Conservation (phyloP, 1,140 invertebrate species). For the Drosophila kepulauana region DNA sequence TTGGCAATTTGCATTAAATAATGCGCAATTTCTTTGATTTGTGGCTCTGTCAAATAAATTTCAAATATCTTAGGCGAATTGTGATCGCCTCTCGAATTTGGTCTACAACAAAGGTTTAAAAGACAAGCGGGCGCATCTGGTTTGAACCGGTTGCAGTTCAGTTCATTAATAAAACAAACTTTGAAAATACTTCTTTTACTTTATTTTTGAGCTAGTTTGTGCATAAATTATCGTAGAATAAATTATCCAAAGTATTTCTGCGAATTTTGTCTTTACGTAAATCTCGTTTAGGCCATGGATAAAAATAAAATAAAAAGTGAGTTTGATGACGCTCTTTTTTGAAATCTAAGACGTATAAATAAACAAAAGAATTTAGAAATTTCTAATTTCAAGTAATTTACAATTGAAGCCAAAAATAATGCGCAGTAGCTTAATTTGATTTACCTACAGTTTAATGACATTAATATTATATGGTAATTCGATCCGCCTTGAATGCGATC, state of each 20-base stretch:
- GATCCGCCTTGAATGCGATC: background rate
- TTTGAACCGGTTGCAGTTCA: conserved; percentile 68
- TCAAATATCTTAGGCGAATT: conserved; percentile 27
- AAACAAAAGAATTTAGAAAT: conserved; percentile 25
- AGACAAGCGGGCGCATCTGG: conserved; percentile 54
- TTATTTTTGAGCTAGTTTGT: conserved; percentile 35
- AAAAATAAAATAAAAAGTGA: conserved; percentile 32
- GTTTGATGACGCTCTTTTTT: conserved; percentile 31
- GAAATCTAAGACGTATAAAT: conserved; percentile 12
- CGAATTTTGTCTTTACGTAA: conserved; percentile 53
- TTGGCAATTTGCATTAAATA: conserved; percentile 29
- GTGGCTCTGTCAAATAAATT: conserved; percentile 22
- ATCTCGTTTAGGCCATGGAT: conserved; percentile 13
- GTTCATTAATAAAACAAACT: conserved; percentile 78
- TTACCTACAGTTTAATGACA: background rate
- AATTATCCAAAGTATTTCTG: conserved; percentile 66
- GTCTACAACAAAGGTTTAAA: background rate
- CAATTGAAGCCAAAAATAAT: background rate
- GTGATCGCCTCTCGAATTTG: conserved; percentile 14
- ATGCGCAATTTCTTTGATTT: conserved; percentile 44
- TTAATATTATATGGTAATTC: background rate
- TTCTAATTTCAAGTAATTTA: background rate
- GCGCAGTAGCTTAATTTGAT: background rate
- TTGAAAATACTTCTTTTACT: conserved; percentile 49
- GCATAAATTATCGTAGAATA: conserved; percentile 59